Evolutionary conservation across 2,888 invertebrate genomes (phyloP).

Genomic region (Lissocephala sabroskyi): DNA sequence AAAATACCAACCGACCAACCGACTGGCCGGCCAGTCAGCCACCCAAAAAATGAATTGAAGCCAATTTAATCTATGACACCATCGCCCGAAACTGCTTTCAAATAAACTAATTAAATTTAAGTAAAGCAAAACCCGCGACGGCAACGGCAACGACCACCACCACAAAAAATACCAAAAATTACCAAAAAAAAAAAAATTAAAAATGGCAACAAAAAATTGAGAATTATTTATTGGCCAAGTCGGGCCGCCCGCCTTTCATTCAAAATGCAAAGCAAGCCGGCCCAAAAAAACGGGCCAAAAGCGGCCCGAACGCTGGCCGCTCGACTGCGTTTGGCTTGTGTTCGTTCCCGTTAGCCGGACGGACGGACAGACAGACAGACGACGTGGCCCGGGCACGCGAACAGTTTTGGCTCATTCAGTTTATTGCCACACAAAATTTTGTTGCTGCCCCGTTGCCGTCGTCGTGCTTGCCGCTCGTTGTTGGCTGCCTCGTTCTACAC

Average conservation of each 20-base stretch:
- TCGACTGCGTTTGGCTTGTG: conserved; percentile 41
- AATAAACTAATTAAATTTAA: conserved; percentile 63
- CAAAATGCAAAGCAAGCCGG: conserved; percentile 15
- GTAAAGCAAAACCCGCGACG: conserved; percentile 26
- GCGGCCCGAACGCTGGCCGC: conserved; percentile 9
- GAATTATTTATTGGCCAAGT: conserved; percentile 46
- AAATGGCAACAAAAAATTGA: conserved; percentile 13
- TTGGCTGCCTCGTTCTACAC: conserved; percentile 39
- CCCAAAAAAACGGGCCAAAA: conserved; percentile 3
- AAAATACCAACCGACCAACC: conserved; percentile 7
- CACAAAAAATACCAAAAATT: conserved; percentile 28
- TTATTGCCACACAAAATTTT: conserved; percentile 52
- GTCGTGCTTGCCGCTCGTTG: too few species aligned
- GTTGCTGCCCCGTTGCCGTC: conserved; percentile 16
- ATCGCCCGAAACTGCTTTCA: conserved; percentile 62
- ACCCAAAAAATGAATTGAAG: conserved; percentile 36
- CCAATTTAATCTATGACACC: conserved; percentile 63
- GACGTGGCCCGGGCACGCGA: conserved; percentile 39
- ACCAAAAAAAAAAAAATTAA: background rate
- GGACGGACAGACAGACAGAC: conserved; percentile 27
- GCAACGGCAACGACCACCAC: conserved; percentile 10
- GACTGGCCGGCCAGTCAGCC: too few species aligned
- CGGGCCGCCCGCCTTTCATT: conserved; percentile 25
- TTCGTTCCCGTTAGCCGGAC: too few species aligned
- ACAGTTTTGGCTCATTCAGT: conserved; percentile 32